Evolutionary conservation across 2,797 vertebrate species (phyloP).

Genomic region (Chromobotia macracanthus): DNA sequence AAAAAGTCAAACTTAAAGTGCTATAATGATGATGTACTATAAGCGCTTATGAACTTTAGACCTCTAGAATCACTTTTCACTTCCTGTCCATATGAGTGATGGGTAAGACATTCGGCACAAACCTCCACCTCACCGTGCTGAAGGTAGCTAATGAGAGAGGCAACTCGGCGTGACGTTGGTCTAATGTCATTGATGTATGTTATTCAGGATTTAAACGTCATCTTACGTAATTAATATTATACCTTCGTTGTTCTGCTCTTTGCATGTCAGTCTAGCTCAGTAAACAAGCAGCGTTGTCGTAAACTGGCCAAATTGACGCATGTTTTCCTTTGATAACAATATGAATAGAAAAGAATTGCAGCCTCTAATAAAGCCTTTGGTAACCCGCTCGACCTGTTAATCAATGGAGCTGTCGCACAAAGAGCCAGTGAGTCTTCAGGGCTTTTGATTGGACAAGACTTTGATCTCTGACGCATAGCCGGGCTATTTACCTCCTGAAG

Average conservation of each 20-base stretch:
- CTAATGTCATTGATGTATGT: constrained; percentile 30
- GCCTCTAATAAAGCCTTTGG: constrained; percentile 13
- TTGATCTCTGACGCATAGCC: constrained; percentile 50
- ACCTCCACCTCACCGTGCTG: neutral
- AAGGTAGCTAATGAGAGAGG: neutral
- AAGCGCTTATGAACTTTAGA: neutral
- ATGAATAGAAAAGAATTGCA: neutral
- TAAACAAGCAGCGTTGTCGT: neutral
- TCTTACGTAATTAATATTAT: neutral
- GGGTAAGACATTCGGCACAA: neutral
- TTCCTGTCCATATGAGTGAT: neutral
- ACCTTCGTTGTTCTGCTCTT: neutral
- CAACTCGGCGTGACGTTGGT: constrained; percentile 6
- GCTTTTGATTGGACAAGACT: constrained; percentile 34
- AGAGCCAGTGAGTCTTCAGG: constrained; percentile 17
- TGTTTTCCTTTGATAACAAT: neutral
- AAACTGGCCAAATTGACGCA: neutral
- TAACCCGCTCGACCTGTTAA: constrained; percentile 4
- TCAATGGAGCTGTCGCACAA: constrained; percentile 20
- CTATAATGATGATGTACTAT: neutral
- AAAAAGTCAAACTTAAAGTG: neutral
- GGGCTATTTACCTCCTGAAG: constrained; percentile 22
- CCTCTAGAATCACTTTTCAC: constrained; percentile 7
- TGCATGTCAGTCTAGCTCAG: neutral
- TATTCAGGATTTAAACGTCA: constrained; percentile 23